Conservation (phyloP, 1,140 invertebrate species). For the Hyposmocoma kahamanoa region DNA sequence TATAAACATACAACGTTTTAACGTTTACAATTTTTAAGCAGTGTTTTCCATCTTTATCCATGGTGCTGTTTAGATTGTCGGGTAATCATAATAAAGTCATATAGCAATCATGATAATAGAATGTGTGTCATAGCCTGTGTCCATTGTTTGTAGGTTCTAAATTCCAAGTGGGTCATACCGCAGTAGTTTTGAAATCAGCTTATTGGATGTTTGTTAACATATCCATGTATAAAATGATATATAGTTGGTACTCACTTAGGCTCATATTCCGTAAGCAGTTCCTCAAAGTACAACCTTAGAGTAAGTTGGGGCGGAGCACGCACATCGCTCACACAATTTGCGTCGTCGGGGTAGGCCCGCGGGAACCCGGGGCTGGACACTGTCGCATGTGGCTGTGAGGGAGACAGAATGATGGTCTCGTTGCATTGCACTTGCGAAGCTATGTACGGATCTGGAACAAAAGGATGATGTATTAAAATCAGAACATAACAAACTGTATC, state of each 20-base stretch:
- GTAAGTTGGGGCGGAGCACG: constrained; percentile 75
- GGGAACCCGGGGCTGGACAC: constrained; percentile 82
- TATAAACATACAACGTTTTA: no score
- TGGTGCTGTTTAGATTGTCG: no score
- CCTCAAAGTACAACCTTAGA: constrained; percentile 80
- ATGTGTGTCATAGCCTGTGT: no score
- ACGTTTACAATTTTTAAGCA: no score
- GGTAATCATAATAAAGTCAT: no score
- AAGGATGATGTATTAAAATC: background rate
- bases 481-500: no score
- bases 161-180: no score
- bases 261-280: constrained; percentile 80
- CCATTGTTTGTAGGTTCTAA: no score
- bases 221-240: background rate
- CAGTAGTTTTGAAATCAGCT: no score
- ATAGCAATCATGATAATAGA: no score
- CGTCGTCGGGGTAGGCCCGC: constrained; percentile 80
- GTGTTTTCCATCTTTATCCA: no score
- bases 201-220: background rate
- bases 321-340: constrained; percentile 77
- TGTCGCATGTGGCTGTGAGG: constrained; percentile 73
- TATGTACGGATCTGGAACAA: constrained; percentile 57
- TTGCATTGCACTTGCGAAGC: constrained; percentile 74
- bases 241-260: constrained; percentile 76
- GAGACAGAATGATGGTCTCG: constrained; percentile 75